A percentile compares a stretch with the other conserved stretches of the same genome.
Conservation (phyloP, 2,113 vertebrate genomes). For the Phainopepla nitens region DNA sequence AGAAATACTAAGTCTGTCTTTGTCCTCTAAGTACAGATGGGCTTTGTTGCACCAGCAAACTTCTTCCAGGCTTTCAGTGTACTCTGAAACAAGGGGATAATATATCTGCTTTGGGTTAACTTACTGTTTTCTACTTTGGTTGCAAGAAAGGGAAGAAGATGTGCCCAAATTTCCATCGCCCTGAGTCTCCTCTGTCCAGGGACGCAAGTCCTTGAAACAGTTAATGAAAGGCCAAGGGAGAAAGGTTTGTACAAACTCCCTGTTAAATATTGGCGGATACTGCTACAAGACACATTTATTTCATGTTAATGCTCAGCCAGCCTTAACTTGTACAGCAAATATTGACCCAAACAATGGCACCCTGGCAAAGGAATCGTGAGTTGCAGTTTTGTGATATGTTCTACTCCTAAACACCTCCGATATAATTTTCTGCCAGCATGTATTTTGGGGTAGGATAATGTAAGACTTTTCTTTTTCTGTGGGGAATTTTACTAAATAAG, state of each 20-base stretch:
- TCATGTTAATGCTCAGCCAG: constrained; percentile 8
- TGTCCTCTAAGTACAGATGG: neutral
- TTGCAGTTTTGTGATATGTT: neutral
- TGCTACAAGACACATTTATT: neutral
- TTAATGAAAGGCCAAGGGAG: neutral
- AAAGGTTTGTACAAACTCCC: neutral
- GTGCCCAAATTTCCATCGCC: neutral
- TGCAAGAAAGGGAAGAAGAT: neutral
- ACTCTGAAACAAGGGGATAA: neutral
- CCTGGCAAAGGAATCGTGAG: neutral
- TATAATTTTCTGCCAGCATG: neutral
- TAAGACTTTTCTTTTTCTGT: neutral
- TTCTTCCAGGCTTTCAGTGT: neutral
- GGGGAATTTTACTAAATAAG: neutral
- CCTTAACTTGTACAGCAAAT: constrained; percentile 14
- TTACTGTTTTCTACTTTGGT: neutral
- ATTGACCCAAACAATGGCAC: neutral
- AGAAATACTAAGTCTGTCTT: neutral
- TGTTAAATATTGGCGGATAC: constrained; percentile 27
- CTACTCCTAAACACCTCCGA: neutral
- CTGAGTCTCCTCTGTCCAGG: neutral
- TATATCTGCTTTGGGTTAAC: neutral
- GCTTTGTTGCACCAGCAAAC: neutral
- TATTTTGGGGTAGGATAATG: neutral
- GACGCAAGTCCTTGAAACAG: neutral